Conservation (phyloP, 2,113 vertebrate genomes). For the Motacilla tschutschensis region DNA sequence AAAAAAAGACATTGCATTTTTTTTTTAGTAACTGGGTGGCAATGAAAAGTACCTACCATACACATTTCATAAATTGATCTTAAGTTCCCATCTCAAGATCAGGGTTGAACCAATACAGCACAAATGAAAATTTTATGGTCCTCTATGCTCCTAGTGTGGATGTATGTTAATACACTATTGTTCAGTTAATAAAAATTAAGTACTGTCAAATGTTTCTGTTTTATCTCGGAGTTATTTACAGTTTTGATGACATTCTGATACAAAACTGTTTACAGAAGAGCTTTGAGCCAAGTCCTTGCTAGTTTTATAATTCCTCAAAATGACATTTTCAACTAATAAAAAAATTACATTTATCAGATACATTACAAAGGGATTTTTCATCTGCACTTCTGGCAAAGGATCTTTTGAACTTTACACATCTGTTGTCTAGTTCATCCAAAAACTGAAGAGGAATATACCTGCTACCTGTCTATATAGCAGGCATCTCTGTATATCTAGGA, state of each 20-base stretch:
- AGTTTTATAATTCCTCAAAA: neutral
- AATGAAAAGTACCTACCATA: neutral
- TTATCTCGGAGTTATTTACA: neutral
- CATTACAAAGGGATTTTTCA: neutral
- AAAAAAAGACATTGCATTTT: fast-evolving
- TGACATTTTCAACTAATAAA: neutral
- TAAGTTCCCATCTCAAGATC: neutral
- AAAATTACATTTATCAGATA: neutral
- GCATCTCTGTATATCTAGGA: neutral
- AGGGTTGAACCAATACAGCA: neutral
- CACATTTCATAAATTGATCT: neutral
- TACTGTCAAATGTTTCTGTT: neutral
- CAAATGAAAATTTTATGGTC: neutral
- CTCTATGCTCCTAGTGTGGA: fast-evolving
- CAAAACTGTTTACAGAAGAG: neutral
- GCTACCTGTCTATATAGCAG: neutral
- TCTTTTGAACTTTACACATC: neutral
- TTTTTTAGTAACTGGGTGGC: neutral
- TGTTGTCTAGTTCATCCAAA: neutral
- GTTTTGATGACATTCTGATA: neutral
- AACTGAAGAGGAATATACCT: neutral
- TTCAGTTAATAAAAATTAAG: neutral
- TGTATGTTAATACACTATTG: neutral
- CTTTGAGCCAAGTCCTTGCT: neutral
- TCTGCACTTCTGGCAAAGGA: neutral